A percentile compares a stretch with the other conserved stretches of the same genome.
Conservation (phyloP, 1,140 invertebrate species). For the Drosophila prosaltans region DNA sequence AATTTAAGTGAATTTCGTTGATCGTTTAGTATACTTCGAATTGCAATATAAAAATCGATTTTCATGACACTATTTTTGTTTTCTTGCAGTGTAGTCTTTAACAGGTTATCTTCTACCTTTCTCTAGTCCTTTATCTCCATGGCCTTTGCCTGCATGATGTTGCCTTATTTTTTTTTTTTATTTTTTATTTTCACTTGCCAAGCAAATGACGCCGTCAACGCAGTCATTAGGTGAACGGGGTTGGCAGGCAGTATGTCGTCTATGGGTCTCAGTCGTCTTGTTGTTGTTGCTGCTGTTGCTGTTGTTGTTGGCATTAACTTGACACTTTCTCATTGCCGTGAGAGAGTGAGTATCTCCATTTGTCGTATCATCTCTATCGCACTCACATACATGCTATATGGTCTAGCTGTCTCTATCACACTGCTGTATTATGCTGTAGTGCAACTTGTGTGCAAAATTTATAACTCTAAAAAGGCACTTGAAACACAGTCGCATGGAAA, state of each 20-base stretch:
- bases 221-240: conserved; percentile 63
- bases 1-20: too few relatives aligned
- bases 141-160: background rate
- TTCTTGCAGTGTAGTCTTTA: background rate
- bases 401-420: conserved; percentile 17
- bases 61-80: too few relatives aligned
- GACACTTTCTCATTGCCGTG: conserved; percentile 76
- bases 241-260: conserved; percentile 27
- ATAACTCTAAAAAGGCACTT: conserved; percentile 75
- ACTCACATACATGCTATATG: too few relatives aligned
- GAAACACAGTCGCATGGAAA: conserved; percentile 76
- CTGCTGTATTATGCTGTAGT: conserved; percentile 22
- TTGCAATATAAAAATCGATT: too few relatives aligned
- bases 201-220: conserved; percentile 75
- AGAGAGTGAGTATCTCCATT: conserved; percentile 44
- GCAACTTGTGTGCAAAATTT: conserved; percentile 56
- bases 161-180: background rate
- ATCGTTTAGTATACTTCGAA: too few relatives aligned
- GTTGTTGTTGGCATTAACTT: conserved; percentile 73
- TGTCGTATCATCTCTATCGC: too few relatives aligned
- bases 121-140: background rate
- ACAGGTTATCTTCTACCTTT: background rate
- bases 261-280: conserved; percentile 12
- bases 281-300: conserved; percentile 22
- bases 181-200: conserved; percentile 44